Percentiles rank a stretch among this genome's conserved stretches.
These are phyloP conservation scores for Tricholauxania praeusta DNA, from an alignment of 2,888 invertebrate species.

Conservation along the genomic window DNA sequence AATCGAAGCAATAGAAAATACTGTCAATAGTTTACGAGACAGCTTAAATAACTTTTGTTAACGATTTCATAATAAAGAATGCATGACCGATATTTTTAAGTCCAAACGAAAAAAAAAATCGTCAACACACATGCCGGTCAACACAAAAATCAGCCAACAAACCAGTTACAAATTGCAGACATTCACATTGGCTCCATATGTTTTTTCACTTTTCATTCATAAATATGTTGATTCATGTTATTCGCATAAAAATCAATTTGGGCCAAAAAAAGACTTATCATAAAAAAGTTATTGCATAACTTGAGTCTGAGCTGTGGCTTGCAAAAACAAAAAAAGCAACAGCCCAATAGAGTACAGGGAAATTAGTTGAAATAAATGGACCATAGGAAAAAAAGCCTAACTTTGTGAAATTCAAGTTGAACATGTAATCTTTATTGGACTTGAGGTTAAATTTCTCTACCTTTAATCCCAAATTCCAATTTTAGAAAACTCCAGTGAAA, in stretches of 20 bases:
- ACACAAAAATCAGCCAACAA: not conserved
- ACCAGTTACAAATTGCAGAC: not conserved
- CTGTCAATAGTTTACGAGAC: too few species aligned
- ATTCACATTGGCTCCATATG: not conserved
- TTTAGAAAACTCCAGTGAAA: too few species aligned
- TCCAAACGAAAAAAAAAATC: not conserved
- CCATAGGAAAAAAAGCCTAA: not conserved
- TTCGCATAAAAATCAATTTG: not conserved
- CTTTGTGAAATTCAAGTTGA: too few species aligned
- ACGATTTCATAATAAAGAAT: not conserved
- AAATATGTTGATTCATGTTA: conserved; percentile 40
- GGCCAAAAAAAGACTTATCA: not conserved
- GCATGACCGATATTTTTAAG: too few species aligned
- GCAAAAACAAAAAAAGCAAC: not conserved
- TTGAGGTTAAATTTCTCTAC: too few species aligned
- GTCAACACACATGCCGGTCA: not conserved
- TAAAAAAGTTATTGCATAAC: conserved; percentile 4
- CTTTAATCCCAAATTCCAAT: too few species aligned
- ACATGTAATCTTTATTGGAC: too few species aligned
- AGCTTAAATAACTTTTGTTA: too few species aligned
- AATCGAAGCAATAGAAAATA: not conserved
- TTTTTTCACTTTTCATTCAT: conserved; percentile 33
- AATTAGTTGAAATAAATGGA: not conserved
- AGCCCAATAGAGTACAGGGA: not conserved
- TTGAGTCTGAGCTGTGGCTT: not conserved